Base-by-base conservation (phyloP, 2,113 vertebrate species). In the Ochotona princeps region DNA sequence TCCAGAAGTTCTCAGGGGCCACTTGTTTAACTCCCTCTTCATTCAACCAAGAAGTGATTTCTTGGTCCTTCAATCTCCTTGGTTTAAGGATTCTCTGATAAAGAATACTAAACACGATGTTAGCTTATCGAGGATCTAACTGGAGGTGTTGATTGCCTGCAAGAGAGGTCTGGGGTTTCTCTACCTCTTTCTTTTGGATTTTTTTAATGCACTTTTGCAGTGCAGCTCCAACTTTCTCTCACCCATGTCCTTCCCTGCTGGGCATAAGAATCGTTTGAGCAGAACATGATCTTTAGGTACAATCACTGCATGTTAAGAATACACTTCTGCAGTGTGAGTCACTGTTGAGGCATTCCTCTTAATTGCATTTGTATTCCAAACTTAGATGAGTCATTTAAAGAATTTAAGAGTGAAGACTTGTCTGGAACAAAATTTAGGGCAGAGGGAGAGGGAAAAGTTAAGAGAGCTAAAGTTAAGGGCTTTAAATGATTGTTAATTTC, bases 21-120 rank as follows among this genome's bases (percentile, higher is more conserved):
- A 57, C 7, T 32, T 90, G 8, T 20, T 61, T 57, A 44, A 66
- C 11, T 57, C 14, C 17, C 25, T 35, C 74, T 73, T 8, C 28
- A 18, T 1, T 65, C 44, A 85, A 20, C 5, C 51, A 26, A 66
- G 20, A 6, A 65, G 7, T 2, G 1, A 11, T 65, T 72, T 32
- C 23, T 83, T 87, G 87, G 30, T 21, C 2, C 5, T 73, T 49
- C 66, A 60, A 1, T 80, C 7, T 70, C 35, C 51, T 67, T 88
- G n/a, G 10, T 47, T 0, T 28, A 49, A 18, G 23, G 0, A 35
- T 87, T 2, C 51, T 74, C 38, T 0, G 1, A 11, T 38, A 30
- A 8, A 38, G 63, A 54, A 28, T 44, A 66, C n/a, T 17, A 66
- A 79, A 30, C 4, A 44, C n/a, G 13, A 1, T 32, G 26, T 65